Base-by-base conservation (phyloP, 2,113 vertebrate genomes). In the Otolemur garnettii region DNA sequence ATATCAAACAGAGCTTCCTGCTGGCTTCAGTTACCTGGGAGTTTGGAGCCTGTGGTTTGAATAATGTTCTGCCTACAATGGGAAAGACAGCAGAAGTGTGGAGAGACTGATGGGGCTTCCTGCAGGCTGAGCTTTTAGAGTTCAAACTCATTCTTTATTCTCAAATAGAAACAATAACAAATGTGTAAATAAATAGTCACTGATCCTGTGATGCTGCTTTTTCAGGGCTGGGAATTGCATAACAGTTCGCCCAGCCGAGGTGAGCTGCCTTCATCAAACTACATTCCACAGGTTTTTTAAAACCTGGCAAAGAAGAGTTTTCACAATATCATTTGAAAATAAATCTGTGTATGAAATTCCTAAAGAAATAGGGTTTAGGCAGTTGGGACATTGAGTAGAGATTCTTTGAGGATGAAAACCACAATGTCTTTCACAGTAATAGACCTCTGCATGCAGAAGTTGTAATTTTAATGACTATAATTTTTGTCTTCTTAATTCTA, bases 81-180 rank as follows among this genome's bases (percentile, higher is more conserved):
- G 98, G 96, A 88, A 96, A 99, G 99, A 99, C 99, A 99, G 99
- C 99, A 99, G 99, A 99, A 99, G 99, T 99, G 99, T 99, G 99
- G 99, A 99, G 99, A 99, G 99, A 99, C 98, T 99, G 99, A 99
- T 99, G 99, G 98, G 99, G 98, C 98, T 98, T 98, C 99, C 99
- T 98, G 98, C 98, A 96, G 98, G 87, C 98, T 97, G 96, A 94
- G 98, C 98, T 98, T 98, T 98, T 96, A 96, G 96, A 98, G 97
- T 98, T 98, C 97, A 98, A 98, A 97, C 98, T 98, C 98, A 98
- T 98, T 98, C 98, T 99, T 99, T 98, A 98, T 98, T 98, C 98
- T 95, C 91, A 95, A 98, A 97, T 90, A 92, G 81, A 97, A 98
- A 94, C 90, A 92, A 98, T 98, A 98, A 98, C 98, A 98, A 98